Evolutionary conservation across 2,113 vertebrate species (phyloP), one percentile per base, ranked within the genome.

Genomic region (Thalassarche chlororhynchos): DNA sequence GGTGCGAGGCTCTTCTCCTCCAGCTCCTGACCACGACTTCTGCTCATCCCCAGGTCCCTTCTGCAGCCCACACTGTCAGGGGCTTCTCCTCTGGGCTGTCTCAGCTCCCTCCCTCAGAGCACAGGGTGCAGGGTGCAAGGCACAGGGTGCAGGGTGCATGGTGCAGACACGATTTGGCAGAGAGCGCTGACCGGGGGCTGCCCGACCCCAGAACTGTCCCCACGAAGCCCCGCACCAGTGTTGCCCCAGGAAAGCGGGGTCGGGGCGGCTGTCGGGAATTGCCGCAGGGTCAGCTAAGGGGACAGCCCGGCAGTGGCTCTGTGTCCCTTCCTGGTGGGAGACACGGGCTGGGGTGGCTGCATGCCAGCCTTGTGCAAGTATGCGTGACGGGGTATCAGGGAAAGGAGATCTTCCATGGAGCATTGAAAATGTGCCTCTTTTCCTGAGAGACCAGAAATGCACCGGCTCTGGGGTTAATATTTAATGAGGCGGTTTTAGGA

Each of bases 401-500:
- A 34, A 3, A 34, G 61, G 29, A 54, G 74, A n/a, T 29, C 66
- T 44, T 52, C 72, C 71, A 9, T 2, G 6, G 71, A 61, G 86
- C 66, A 3, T 4, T 23, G 76, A 31, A 52, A 66, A 69, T 34
- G 86, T n/a, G 71, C 61, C 54, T 86, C 82, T 70, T 84, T 61
- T 87, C 92, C 93, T 17, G 92, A 16, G 82, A 91, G 70, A 91
- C 57, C 90, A 5, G 12, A 89, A 83, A 47, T 21, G 92, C 89
- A 93, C 8, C 4, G 2, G 88, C 80, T 94, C 94, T 23, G 57
- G 82, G 74, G 92, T 97, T 94, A 97, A 97, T 98, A 91, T 97
- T 98, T 95, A 90, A 98, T 97, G 96, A 96, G 95, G 86, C 1
- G 21, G 46, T 29, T 94, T 71, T n/a, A 17, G 62, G 94, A 96